Conservation (phyloP, 2,797 vertebrate species). For the Prionace glauca region DNA sequence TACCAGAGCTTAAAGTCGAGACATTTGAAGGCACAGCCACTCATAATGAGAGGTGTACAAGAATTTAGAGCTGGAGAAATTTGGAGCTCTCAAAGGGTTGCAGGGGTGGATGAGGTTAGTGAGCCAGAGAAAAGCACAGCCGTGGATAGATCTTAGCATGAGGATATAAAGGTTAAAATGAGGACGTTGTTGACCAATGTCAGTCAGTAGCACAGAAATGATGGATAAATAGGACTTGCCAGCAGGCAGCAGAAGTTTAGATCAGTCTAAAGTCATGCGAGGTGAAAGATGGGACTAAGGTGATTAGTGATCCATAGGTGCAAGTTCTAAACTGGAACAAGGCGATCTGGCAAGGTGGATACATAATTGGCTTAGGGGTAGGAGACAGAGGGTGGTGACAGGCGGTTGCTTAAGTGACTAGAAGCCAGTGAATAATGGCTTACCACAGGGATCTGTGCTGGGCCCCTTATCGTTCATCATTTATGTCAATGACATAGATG, state of each 20-base stretch:
- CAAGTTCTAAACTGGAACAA: no score
- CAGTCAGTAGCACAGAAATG: background rate
- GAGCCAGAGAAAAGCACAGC: background rate
- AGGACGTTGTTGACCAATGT: background rate
- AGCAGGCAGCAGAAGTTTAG: background rate
- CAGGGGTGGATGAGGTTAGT: background rate
- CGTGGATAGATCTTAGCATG: background rate
- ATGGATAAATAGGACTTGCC: background rate
- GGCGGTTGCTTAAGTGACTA: no score
- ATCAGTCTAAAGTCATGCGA: background rate
- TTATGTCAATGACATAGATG: no score
- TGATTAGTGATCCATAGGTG: no score
- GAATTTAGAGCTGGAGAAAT: background rate
- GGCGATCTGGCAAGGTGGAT: no score
- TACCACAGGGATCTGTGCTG: no score
- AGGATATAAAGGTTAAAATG: background rate
- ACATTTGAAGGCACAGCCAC: background rate
- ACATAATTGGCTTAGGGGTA: no score
- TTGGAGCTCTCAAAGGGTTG: background rate
- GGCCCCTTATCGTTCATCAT: no score
- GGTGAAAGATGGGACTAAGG: no score
- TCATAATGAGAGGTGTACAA: background rate
- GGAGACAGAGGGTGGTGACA: no score
- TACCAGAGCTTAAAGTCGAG: background rate
- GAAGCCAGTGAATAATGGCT: no score